Evolutionary conservation across 2,888 invertebrate species (phyloP).

Genomic region (Morpho achilles): DNA sequence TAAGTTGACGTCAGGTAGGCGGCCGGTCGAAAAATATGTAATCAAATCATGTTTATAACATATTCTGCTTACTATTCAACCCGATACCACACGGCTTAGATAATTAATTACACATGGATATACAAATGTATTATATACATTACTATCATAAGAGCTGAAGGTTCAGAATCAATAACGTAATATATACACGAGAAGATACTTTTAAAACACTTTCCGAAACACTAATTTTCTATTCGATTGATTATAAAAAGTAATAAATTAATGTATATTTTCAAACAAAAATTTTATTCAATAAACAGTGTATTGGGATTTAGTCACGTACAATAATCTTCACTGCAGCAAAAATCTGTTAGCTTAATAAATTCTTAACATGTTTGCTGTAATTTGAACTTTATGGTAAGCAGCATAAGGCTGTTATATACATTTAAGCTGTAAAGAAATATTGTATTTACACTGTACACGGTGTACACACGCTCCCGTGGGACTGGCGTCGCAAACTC

Average conservation of each 20-base stretch:
- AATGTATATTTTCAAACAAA: conserved; percentile 3
- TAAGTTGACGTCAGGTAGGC: too few relatives aligned
- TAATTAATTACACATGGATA: too few relatives aligned
- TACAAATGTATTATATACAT: too few relatives aligned
- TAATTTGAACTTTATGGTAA: conserved; percentile 1
- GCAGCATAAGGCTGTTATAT: neutral
- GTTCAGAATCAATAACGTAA: too few relatives aligned
- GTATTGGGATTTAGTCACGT: conserved; percentile 11
- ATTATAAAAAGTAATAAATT: conserved; percentile 8
- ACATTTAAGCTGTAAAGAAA: neutral
- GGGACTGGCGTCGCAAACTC: conserved; percentile 16
- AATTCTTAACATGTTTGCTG: conserved; percentile 5
- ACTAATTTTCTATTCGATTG: neutral
- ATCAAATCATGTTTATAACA: too few relatives aligned
- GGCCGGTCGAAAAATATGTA: too few relatives aligned
- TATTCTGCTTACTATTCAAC: too few relatives aligned
- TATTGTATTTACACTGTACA: conserved; percentile 15
- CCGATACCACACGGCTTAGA: too few relatives aligned
- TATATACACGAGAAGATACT: too few relatives aligned
- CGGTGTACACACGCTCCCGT: conserved; percentile 20
- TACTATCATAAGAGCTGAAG: too few relatives aligned
- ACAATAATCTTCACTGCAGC: conserved; percentile 6
- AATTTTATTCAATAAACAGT: neutral
- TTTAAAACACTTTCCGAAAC: too few relatives aligned
- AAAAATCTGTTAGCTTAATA: conserved; percentile 7